Conservation (phyloP, 2,797 vertebrate genomes). For the Alcedo atthis region DNA sequence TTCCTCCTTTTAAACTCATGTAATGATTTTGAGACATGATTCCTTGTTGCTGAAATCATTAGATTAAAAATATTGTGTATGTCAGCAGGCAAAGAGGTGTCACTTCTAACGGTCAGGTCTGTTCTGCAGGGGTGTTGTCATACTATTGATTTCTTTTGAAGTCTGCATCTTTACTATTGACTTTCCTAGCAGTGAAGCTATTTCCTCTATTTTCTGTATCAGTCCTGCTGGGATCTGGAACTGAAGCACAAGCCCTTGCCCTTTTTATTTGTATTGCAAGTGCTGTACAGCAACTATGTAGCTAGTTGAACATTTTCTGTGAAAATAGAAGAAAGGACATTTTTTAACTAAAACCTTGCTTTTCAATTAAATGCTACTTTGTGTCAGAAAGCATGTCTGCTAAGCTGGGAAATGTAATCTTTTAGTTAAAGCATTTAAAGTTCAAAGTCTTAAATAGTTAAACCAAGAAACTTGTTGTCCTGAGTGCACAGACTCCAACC, state of each 20-base stretch:
- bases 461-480: not conserved
- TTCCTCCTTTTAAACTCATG: not conserved
- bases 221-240: not conserved
- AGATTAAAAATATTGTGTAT: slow-evolving; percentile 6
- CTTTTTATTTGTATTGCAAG: slow-evolving; percentile 13
- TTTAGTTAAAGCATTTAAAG: not conserved
- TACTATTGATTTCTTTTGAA: slow-evolving; percentile 60
- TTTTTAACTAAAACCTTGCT: not conserved
- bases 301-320: not conserved
- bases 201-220: slow-evolving; percentile 31
- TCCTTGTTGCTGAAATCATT: slow-evolving; percentile 23
- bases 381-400: not conserved
- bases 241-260: not conserved
- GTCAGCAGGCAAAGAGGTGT: slow-evolving; percentile 40
- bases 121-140: slow-evolving; percentile 32
- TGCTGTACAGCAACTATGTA: not conserved
- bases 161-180: slow-evolving; percentile 47
- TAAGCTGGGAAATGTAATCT: not conserved
- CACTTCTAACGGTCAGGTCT: not conserved
- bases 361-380: not conserved
- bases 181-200: slow-evolving; percentile 37
- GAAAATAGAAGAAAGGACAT: not conserved
- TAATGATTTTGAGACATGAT: slow-evolving; percentile 13
- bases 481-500: not conserved
- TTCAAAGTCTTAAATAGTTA: not conserved